A percentile compares a stretch with the other conserved stretches of the same genome.
Evolutionary conservation across 2,797 vertebrate genomes (phyloP).

Genomic region (Squalus acanthias): DNA sequence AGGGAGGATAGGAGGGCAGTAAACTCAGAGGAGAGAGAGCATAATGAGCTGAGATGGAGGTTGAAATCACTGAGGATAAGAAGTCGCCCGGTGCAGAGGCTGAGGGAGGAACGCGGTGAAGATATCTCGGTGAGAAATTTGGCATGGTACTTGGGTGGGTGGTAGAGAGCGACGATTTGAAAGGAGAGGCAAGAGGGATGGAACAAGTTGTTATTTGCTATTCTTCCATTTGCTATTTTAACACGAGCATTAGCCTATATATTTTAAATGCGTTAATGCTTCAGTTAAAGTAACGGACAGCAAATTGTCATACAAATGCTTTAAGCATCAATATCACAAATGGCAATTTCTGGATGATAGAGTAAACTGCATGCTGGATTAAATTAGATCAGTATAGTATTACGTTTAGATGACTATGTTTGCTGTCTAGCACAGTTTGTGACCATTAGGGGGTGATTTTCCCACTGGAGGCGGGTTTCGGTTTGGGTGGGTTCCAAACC

Average conservation of each 20-base stretch:
- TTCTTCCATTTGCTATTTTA: neutral
- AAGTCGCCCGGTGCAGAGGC: no score
- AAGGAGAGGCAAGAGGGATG: neutral
- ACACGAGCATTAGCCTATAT: neutral
- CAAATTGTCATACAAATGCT: neutral
- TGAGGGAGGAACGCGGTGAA: neutral
- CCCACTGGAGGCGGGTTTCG: no score
- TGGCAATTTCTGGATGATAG: neutral
- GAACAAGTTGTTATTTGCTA: neutral
- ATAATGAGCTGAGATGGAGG: no score
- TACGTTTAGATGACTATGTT: neutral
- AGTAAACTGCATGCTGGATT: neutral
- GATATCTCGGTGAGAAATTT: neutral
- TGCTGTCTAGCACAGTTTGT: neutral
- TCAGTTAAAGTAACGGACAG: neutral
- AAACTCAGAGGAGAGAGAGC: neutral
- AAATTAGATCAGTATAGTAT: no score
- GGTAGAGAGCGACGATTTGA: neutral
- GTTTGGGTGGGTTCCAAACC: no score
- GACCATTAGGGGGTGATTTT: neutral
- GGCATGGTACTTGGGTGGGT: neutral
- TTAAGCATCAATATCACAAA: neutral
- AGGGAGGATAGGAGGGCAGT: neutral
- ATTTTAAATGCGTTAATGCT: neutral
- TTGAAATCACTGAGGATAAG: no score